Evolutionary conservation across 2,797 vertebrate genomes (phyloP).

Genomic region (Craterocephalus amniculus): DNA sequence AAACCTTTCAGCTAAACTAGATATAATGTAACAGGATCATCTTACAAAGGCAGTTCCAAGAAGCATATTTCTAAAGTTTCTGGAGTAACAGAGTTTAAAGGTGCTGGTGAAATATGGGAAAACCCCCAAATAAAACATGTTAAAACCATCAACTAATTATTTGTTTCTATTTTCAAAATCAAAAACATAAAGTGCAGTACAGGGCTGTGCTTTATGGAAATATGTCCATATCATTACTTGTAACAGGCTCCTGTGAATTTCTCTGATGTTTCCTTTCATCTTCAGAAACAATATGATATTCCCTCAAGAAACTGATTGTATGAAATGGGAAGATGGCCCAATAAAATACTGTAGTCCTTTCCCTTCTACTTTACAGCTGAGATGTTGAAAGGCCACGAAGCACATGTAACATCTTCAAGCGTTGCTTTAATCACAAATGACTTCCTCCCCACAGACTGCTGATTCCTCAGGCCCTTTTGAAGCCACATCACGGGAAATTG

Average conservation of each 20-base stretch:
- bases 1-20: background rate
- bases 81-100: background rate
- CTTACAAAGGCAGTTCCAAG: background rate
- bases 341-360: slow-evolving; percentile 1
- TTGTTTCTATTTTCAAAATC: background rate
- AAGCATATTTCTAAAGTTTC: background rate
- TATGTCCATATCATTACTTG: background rate
- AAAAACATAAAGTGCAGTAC: background rate
- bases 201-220: background rate
- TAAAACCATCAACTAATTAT: background rate
- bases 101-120: background rate
- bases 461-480: slow-evolving; percentile 61
- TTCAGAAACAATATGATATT: background rate
- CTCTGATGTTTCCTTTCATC: background rate
- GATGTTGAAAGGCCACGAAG: slow-evolving; percentile 33
- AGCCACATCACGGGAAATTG: slow-evolving; percentile 64
- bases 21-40: background rate
- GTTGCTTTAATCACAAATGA: slow-evolving; percentile 62
- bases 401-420: slow-evolving; percentile 50
- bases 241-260: background rate
- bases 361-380: slow-evolving; percentile 21
- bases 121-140: background rate
- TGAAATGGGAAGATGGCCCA: background rate
- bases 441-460: slow-evolving; percentile 54
- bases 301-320: fast-evolving